phyloP scores from a whole-genome alignment of 2,888 invertebrate species.

The Nudaria mundana region DNA sequence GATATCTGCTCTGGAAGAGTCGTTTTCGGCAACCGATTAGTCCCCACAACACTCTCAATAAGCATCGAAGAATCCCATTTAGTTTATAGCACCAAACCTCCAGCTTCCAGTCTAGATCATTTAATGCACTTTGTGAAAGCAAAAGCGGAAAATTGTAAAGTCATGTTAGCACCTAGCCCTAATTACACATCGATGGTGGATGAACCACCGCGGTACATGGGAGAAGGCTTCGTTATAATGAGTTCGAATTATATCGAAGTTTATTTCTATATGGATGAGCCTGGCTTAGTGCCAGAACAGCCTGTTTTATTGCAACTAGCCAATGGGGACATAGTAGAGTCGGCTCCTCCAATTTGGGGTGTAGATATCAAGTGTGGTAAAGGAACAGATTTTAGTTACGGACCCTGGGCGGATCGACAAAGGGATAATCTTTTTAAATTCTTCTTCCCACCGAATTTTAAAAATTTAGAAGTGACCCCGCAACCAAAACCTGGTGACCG shows the following conservation, averaged over 20 bases:
- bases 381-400: constrained; percentile 98
- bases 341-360: constrained; percentile 97
- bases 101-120: constrained; percentile 94
- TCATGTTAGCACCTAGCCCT: constrained; percentile 97
- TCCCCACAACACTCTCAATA: constrained; percentile 95
- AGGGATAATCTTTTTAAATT: constrained; percentile 96
- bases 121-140: constrained; percentile 98
- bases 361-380: constrained; percentile 97
- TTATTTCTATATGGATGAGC: constrained; percentile 98
- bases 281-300: constrained; percentile 94
- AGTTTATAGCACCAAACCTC: constrained; percentile 96
- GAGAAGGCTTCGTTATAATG: constrained; percentile 98
- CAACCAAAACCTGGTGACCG: constrained; percentile 93
- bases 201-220: constrained; percentile 97
- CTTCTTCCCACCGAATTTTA: constrained; percentile 95
- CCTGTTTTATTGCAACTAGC: constrained; percentile 94
- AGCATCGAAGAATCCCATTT: constrained; percentile 97
- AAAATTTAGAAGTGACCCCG: constrained; percentile 89
- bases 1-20: constrained; percentile 95
- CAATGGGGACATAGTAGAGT: constrained; percentile 96
- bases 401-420: constrained; percentile 99
- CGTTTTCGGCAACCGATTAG: constrained; percentile 96
- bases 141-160: constrained; percentile 96
- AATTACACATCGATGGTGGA: constrained; percentile 96
- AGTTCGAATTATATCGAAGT: constrained; percentile 97